phyloP scores from a whole-genome alignment of 2,797 vertebrate species.

The Gallirallus australis region DNA sequence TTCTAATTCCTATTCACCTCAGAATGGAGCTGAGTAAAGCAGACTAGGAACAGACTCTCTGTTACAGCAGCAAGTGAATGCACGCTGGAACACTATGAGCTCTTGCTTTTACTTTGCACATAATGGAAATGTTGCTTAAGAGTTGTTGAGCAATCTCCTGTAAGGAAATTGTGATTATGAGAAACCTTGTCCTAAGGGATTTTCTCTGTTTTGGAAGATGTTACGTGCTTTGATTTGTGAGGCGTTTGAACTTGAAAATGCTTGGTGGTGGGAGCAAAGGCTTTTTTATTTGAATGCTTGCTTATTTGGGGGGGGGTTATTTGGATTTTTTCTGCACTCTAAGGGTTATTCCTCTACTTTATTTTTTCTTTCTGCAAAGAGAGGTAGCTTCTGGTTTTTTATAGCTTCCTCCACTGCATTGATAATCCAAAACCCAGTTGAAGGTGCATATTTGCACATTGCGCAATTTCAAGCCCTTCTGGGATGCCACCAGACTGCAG shows the following conservation, averaged over 20 bases:
- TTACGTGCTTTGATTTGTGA: background rate
- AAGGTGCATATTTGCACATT: background rate
- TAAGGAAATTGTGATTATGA: constrained; percentile 65
- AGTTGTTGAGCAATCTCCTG: constrained; percentile 64
- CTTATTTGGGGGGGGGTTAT: background rate
- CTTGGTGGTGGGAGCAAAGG: background rate
- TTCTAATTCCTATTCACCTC: background rate
- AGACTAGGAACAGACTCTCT: background rate
- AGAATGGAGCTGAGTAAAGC: background rate
- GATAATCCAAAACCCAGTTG: background rate
- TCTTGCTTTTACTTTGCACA: constrained; percentile 46
- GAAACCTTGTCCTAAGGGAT: constrained; percentile 65
- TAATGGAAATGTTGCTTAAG: constrained; percentile 60
- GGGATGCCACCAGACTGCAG: background rate
- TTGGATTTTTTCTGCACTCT: background rate
- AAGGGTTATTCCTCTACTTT: background rate
- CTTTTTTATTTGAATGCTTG: background rate
- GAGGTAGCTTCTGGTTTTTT: background rate
- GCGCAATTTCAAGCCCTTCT: background rate
- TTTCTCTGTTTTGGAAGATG: constrained; percentile 56
- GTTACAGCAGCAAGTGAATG: background rate
- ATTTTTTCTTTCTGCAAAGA: background rate
- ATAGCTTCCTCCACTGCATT: background rate
- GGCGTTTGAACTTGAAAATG: constrained; percentile 22
- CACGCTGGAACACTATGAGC: background rate